Conservation (phyloP, 2,888 invertebrate genomes). For the Nycteola revayana region DNA sequence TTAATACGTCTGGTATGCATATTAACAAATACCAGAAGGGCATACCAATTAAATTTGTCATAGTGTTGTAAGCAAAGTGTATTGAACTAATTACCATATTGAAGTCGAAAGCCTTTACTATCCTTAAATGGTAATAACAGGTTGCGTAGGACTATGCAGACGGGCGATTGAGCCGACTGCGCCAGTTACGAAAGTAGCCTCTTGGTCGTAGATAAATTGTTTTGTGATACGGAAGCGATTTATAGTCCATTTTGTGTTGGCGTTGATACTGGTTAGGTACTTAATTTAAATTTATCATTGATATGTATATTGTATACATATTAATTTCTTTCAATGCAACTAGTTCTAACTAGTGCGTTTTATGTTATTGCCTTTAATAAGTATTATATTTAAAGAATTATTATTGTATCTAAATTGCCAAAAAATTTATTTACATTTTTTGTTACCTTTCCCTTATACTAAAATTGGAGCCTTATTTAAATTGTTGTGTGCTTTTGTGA, state of each 20-base stretch:
- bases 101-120: conserved; percentile 38
- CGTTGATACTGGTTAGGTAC: conserved; percentile 1
- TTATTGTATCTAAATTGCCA: no score
- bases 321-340: no score
- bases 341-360: no score
- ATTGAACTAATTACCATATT: conserved; percentile 43
- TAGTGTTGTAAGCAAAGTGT: conserved; percentile 37
- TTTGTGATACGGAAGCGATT: conserved; percentile 25
- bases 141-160: conserved; percentile 40
- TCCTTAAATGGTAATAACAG: conserved; percentile 37
- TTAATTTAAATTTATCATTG: conserved; percentile 8
- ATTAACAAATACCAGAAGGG: conserved; percentile 10
- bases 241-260: conserved; percentile 9
- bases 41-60: conserved; percentile 30
- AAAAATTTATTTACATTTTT: no score
- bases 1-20: no score
- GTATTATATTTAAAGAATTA: no score
- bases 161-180: conserved; percentile 35
- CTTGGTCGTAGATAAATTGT: conserved; percentile 19
- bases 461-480: no score
- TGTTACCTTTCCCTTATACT: no score
- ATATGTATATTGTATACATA: no score
- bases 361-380: no score
- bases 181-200: conserved; percentile 30
- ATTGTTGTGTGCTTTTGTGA: no score